phyloP scores from a whole-genome alignment of 2,113 vertebrate species.

The Forbesichthys papilliferus region DNA sequence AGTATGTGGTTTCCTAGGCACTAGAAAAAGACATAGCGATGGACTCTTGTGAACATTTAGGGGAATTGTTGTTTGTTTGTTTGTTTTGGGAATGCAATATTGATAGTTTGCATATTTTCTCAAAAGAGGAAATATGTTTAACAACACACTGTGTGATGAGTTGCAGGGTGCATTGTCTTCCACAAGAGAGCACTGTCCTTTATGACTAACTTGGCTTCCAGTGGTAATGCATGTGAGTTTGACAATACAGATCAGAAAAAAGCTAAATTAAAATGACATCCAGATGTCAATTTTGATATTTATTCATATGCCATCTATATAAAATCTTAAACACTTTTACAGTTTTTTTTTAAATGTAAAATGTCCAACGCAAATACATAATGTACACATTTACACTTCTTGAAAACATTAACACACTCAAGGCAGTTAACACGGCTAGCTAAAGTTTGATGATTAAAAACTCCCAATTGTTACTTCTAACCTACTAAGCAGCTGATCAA shows the following conservation, averaged over 20 bases:
- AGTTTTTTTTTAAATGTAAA: slow-evolving; percentile 71
- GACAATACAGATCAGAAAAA: slow-evolving; percentile 24
- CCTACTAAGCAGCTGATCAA: neutral
- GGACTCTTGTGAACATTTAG: slow-evolving; percentile 12
- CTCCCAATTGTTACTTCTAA: neutral
- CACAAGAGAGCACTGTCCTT: slow-evolving; percentile 56
- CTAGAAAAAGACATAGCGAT: neutral
- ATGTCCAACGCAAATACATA: slow-evolving; percentile 75
- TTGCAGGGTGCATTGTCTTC: slow-evolving; percentile 31
- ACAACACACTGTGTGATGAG: neutral
- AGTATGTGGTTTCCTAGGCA: slow-evolving; percentile 20
- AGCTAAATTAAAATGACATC: slow-evolving; percentile 44
- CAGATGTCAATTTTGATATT: slow-evolving; percentile 67
- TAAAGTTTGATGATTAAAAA: slow-evolving; percentile 5
- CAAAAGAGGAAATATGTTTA: neutral
- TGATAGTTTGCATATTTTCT: neutral
- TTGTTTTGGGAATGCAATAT: slow-evolving; percentile 4
- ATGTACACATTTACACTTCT: slow-evolving; percentile 80
- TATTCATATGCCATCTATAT: slow-evolving; percentile 83
- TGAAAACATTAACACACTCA: slow-evolving; percentile 55
- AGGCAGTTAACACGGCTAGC: slow-evolving; percentile 24
- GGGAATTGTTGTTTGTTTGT: slow-evolving; percentile 6
- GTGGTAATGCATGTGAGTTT: neutral
- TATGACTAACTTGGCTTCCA: slow-evolving; percentile 12
- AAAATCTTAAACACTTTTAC: slow-evolving; percentile 86